Evolutionary conservation across 1,140 invertebrate genomes (phyloP).

Genomic region (Holcopasites calliopsidis): DNA sequence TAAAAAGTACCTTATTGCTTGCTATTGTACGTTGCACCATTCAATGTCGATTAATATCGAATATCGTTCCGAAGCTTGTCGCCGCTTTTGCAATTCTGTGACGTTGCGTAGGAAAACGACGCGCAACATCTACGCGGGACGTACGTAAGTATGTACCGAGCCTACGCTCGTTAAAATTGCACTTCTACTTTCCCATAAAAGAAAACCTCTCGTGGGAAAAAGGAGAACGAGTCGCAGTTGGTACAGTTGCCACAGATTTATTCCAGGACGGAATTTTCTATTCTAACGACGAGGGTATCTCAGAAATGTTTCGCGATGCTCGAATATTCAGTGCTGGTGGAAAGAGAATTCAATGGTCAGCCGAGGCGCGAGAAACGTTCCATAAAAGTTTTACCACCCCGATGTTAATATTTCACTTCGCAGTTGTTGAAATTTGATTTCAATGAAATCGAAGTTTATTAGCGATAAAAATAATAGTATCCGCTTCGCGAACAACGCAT

Average conservation of each 20-base stretch:
- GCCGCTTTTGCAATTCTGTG: conserved; percentile 26
- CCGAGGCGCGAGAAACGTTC: background rate
- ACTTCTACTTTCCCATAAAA: conserved; percentile 45
- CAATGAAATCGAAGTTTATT: no score
- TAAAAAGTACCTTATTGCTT: no score
- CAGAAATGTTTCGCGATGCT: background rate
- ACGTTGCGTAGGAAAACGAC: conserved; percentile 53
- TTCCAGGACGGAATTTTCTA: background rate
- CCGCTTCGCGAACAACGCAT: no score
- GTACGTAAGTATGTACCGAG: conserved; percentile 47
- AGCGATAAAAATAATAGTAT: no score
- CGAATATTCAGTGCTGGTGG: background rate
- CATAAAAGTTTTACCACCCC: background rate
- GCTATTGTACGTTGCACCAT: no score
- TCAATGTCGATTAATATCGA: background rate
- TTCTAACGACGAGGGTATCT: background rate
- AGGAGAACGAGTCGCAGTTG: conserved; percentile 4
- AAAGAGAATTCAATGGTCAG: background rate
- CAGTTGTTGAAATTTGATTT: no score
- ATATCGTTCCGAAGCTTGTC: background rate
- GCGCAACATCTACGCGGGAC: conserved; percentile 21
- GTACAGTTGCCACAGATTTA: background rate
- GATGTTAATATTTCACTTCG: no score
- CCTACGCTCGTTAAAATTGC: conserved; percentile 56
- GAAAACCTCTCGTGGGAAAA: conserved; percentile 32